Evolutionary conservation across 2,113 vertebrate species (phyloP).

Genomic region (Lampris incognitus): DNA sequence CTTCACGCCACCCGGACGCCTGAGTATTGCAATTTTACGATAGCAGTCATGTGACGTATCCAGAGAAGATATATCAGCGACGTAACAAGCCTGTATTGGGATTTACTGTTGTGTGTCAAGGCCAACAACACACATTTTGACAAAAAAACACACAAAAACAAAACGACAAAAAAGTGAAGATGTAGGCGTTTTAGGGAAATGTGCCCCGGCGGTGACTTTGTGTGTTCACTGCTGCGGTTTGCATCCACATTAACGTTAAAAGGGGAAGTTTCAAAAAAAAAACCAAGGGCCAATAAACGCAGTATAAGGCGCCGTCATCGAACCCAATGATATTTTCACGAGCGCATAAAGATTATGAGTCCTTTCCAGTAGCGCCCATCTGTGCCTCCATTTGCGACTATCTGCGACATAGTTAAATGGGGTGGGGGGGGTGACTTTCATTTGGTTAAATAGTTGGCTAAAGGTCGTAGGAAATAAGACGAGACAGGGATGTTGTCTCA

Average conservation of each 20-base stretch:
- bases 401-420: conserved; percentile 58
- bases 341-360: conserved; percentile 83
- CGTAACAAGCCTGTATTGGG: no score
- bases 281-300: conserved; percentile 78
- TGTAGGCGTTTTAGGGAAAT: conserved; percentile 12
- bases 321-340: conserved; percentile 86
- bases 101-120: not conserved
- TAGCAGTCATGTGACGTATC: no score
- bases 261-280: conserved; percentile 72
- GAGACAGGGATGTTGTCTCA: conserved; percentile 7
- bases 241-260: conserved; percentile 63
- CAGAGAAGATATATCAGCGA: no score
- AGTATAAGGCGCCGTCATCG: conserved; percentile 80
- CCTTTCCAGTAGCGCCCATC: conserved; percentile 73
- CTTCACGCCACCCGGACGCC: no score
- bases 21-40: no score
- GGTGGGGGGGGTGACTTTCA: conserved; percentile 69
- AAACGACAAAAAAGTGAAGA: not conserved
- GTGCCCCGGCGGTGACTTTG: not conserved
- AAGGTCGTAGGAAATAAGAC: conserved; percentile 60
- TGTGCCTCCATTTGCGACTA: conserved; percentile 67
- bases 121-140: conserved; percentile 1
- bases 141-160: not conserved
- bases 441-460: conserved; percentile 73
- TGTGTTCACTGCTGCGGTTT: conserved; percentile 46